A percentile compares a stretch with the other conserved stretches of the same genome.
Evolutionary conservation across 2,888 invertebrate genomes (phyloP).

Genomic region (Linnaemya tessellans): DNA sequence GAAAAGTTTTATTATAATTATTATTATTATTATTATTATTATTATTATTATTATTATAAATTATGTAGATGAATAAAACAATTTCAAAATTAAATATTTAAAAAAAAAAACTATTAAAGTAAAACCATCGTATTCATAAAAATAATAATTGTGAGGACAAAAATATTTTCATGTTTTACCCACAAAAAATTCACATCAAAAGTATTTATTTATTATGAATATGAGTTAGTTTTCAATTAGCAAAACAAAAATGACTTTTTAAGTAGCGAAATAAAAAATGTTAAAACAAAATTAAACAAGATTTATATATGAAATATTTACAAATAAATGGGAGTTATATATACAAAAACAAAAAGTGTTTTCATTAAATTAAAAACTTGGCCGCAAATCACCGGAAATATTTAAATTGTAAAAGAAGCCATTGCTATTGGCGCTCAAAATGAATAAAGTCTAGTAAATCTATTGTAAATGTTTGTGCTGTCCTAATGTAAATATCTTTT

Average conservation of each 20-base stretch:
- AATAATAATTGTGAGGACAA: no score
- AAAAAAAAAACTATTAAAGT: not conserved
- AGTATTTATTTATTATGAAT: no score
- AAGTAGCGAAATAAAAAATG: slow-evolving; percentile 26
- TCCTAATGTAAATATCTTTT: no score
- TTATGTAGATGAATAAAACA: slow-evolving; percentile 35
- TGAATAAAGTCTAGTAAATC: no score
- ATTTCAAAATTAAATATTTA: not conserved
- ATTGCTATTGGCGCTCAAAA: no score
- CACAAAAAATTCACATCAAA: no score
- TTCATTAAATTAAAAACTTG: not conserved
- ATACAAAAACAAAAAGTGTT: slow-evolving; percentile 3
- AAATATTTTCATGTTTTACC: no score
- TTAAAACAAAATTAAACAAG: slow-evolving; percentile 22
- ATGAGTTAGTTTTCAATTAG: slow-evolving; percentile 41
- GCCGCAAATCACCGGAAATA: no score
- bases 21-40: not conserved
- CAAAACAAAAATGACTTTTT: slow-evolving; percentile 53
- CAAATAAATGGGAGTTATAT: slow-evolving; percentile 64
- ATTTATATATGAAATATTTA: slow-evolving; percentile 53
- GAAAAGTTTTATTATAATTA: no score
- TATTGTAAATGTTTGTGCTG: no score
- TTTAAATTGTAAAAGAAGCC: no score
- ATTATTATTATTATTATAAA: slow-evolving; percentile 46
- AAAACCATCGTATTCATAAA: not conserved